Evolutionary conservation across 1,140 invertebrate species (phyloP).

Genomic region (Dendroctonus valens): DNA sequence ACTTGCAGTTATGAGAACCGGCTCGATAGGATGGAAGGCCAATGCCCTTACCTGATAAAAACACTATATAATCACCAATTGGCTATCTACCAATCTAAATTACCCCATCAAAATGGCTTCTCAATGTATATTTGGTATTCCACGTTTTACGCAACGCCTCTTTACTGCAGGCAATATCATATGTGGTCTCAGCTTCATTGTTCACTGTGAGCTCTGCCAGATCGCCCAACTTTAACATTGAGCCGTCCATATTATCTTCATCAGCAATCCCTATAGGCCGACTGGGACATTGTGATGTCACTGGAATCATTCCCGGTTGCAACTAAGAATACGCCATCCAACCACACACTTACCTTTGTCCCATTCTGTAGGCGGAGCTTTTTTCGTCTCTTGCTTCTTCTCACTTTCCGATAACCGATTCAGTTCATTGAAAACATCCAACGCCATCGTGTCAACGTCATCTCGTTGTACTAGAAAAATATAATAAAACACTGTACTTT

Average conservation of each 20-base stretch:
- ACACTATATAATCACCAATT: not conserved
- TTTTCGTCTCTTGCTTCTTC: conserved; percentile 49
- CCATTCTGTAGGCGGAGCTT: conserved; percentile 40
- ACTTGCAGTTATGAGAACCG: conserved; percentile 95
- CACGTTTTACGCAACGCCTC: conserved; percentile 93
- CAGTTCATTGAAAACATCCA: conserved; percentile 93
- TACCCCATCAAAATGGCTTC: conserved; percentile 94
- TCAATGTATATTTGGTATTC: conserved; percentile 96
- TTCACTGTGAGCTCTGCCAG: conserved; percentile 94
- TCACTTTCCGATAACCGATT: conserved; percentile 86
- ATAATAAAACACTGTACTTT: no score
- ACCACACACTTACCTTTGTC: conserved; percentile 39
- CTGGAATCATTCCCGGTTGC: not conserved
- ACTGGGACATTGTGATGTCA: conserved; percentile 42
- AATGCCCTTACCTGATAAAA: conserved; percentile 73
- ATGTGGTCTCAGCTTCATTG: conserved; percentile 90
- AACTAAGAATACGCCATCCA: not conserved
- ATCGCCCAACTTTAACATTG: conserved; percentile 86
- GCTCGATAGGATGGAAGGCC: conserved; percentile 96
- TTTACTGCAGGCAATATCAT: conserved; percentile 88
- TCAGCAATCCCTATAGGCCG: conserved; percentile 51
- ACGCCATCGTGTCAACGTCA: conserved; percentile 87
- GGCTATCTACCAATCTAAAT: not conserved
- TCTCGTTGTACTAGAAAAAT: conserved; percentile 54
- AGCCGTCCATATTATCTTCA: conserved; percentile 76